These are phyloP conservation scores for Procambarus virginalis DNA, from an alignment of 1,140 invertebrate genomes.

Conservation along the genomic window DNA sequence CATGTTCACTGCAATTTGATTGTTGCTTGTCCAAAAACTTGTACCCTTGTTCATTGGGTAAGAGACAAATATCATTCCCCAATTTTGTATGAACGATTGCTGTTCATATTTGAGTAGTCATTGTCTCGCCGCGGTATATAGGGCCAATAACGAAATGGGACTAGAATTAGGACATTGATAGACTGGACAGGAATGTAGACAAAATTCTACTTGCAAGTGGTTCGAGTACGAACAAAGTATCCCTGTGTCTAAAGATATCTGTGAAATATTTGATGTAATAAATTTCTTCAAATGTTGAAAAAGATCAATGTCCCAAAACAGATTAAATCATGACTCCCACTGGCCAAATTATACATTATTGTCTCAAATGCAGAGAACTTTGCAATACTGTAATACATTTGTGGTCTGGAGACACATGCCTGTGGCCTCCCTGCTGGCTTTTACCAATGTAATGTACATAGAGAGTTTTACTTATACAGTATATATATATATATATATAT, in stretches of 20 bases:
- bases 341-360: not conserved
- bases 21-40: conserved; percentile 38
- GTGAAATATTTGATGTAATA: not conserved
- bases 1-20: conserved; percentile 31
- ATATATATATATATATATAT: no score
- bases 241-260: not conserved
- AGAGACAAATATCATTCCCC: conserved; percentile 36
- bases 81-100: conserved; percentile 26
- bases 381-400: conserved; percentile 2
- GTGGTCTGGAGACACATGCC: conserved; percentile 8
- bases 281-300: not conserved
- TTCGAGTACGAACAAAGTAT: not conserved
- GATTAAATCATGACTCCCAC: not conserved
- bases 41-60: conserved; percentile 25
- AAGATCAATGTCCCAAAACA: not conserved
- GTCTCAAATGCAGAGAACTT: not conserved
- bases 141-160: conserved; percentile 19
- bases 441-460: conserved; percentile 15
- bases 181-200: not conserved
- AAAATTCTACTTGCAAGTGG: not conserved
- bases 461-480: not conserved
- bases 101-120: conserved; percentile 40
- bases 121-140: conserved; percentile 33
- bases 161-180: conserved; percentile 1
- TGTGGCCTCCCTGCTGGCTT: conserved; percentile 13